phyloP scores from a whole-genome alignment of 2,797 vertebrate species.

The Gymnodraco acuticeps region DNA sequence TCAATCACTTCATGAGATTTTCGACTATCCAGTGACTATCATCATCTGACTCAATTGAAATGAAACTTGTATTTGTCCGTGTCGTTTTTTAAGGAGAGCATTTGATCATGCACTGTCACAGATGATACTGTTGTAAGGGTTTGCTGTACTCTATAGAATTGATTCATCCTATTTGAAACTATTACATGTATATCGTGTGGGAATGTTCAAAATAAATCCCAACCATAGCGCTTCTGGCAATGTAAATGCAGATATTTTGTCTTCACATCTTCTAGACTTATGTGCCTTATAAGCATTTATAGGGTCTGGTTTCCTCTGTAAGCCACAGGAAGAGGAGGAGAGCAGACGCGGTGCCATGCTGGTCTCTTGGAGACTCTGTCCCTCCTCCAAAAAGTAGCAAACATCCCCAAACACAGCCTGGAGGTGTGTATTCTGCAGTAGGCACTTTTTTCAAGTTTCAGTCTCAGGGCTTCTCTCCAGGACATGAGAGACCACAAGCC shows the following conservation, averaged over 20 bases:
- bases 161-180: conserved; percentile 28
- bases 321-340: conserved; percentile 58
- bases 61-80: conserved; percentile 24
- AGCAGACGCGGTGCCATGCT: conserved; percentile 48
- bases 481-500: conserved; percentile 67
- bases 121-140: conserved; percentile 33
- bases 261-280: conserved; percentile 30
- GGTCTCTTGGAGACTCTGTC: conserved; percentile 53
- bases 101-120: conserved; percentile 46
- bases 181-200: conserved; percentile 31
- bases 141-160: conserved; percentile 31
- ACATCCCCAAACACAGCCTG: conserved; percentile 48
- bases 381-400: conserved; percentile 45
- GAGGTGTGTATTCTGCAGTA: conserved; percentile 74
- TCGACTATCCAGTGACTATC: conserved; percentile 31
- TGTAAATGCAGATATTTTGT: conserved; percentile 42
- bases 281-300: conserved; percentile 33
- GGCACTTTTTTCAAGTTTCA: conserved; percentile 87
- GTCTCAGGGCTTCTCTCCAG: conserved; percentile 71
- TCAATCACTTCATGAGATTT: conserved; percentile 33
- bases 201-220: conserved; percentile 55
- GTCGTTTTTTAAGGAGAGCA: conserved; percentile 34
- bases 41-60: conserved; percentile 28
- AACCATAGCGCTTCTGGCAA: conserved; percentile 25
- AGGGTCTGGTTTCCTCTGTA: conserved; percentile 51